phyloP scores from a whole-genome alignment of 2,113 vertebrate genomes.

The Cavia aperea region DNA sequence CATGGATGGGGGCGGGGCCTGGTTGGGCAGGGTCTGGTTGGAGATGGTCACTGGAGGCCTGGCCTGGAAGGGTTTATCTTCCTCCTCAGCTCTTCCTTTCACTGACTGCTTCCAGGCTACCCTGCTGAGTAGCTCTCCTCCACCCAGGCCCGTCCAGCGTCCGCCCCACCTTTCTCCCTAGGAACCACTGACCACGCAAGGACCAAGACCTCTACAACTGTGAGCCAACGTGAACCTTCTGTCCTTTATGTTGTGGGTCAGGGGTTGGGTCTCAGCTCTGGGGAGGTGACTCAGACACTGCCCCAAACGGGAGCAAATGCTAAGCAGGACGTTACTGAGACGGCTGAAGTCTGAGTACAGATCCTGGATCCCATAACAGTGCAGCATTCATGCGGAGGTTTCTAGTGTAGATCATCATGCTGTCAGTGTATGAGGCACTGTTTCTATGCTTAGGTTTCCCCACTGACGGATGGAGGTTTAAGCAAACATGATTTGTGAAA shows the following conservation, averaged over 20 bases:
- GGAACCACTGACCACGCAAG: not conserved
- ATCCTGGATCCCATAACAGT: not conserved
- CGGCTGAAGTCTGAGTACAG: not conserved
- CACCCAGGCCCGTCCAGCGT: no score
- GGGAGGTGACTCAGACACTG: not conserved
- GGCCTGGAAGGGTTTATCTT: not conserved
- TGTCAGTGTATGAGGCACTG: not conserved
- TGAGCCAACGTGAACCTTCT: not conserved
- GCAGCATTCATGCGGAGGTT: not conserved
- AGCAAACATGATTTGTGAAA: not conserved
- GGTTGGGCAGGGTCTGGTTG: not conserved
- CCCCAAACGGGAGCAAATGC: not conserved
- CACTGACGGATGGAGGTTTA: not conserved
- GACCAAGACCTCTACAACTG: not conserved
- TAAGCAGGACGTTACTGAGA: not conserved
- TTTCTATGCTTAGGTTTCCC: not conserved
- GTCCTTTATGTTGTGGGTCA: not conserved
- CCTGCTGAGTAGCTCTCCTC: not conserved
- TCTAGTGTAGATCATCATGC: not conserved
- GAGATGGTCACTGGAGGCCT: not conserved
- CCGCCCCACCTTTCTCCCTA: no score
- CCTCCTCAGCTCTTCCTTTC: not conserved
- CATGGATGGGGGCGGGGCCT: not conserved
- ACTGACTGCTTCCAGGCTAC: not conserved
- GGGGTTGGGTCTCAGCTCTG: not conserved